Conservation (phyloP, 2,113 vertebrate genomes). For the Xiphophorus hellerii region DNA sequence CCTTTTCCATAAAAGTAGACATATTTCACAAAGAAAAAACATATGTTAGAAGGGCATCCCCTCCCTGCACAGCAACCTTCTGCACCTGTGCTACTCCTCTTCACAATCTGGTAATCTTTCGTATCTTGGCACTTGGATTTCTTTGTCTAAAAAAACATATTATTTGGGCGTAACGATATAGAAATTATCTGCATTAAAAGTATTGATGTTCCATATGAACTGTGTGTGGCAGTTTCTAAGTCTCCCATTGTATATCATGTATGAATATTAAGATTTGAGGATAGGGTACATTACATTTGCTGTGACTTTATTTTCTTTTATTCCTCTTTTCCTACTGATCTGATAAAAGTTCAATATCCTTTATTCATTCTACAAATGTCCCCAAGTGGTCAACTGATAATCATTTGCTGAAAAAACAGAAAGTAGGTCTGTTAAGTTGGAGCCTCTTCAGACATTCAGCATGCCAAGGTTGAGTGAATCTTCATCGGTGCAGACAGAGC, state of each 20-base stretch:
- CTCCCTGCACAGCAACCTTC: neutral
- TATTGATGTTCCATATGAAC: neutral
- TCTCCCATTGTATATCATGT: neutral
- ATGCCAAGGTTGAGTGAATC: neutral
- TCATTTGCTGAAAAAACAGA: no score
- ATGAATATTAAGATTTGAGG: neutral
- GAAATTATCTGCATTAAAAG: neutral
- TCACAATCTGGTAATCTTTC: no score
- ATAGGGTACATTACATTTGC: no score
- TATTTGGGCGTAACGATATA: neutral
- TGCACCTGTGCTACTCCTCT: no score
- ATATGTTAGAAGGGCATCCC: neutral
- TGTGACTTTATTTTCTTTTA: no score
- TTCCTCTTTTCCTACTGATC: no score
- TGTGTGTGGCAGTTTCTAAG: neutral
- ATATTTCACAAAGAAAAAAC: neutral
- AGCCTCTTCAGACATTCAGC: neutral
- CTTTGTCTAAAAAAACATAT: neutral
- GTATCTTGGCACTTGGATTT: no score
- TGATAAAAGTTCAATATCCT: neutral
- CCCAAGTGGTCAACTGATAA: no score
- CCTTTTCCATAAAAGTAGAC: neutral
- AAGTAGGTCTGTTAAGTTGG: neutral
- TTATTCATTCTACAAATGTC: neutral
- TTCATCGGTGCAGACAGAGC: neutral